Evolutionary conservation across 2,797 vertebrate genomes (phyloP), one percentile per base, ranked within the genome.

Genomic region (Clarias laeviceps): DNA sequence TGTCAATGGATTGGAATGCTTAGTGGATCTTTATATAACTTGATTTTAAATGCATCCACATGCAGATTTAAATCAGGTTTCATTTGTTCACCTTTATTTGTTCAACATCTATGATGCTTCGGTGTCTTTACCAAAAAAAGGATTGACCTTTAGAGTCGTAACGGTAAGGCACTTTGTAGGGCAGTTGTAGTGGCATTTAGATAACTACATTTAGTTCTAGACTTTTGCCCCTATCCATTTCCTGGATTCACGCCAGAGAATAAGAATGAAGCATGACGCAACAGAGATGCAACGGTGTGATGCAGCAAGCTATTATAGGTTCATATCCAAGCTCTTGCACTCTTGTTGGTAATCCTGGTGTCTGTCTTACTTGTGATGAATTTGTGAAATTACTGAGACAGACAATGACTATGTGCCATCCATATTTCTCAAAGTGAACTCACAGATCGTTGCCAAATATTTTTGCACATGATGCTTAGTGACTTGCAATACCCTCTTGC

Each of bases 221-320:
- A 29, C 14, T 77, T 84, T 80, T 80, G 79, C 40, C 79, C 82
- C 61, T 70, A 79, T 68, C 50, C 32, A 11, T 45, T 56, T 8
- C 40, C 40, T 85, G 27, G 66, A 84, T 81, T 82, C 64, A 86
- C 29, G 27, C 40, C 57, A 77, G 50, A 82, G 56, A 76, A 74
- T 80, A 59, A 61, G 69, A 84, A 73, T 56, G 40, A 76, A 84
- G 87, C 37, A 89, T 89, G 87, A 89, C 29, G 87, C 85, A 89
- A 89, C 29, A 76, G 45, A 18, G 70, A 72, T 82, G 89, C 87
- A 88, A 89, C 69, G 37, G 15, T 56, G 37, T 74, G 57, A 73
- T 69, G 83, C 40, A 64, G 20, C 80, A 37, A 72, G 34, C 37
- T 69, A 84, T 84, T 80, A 62, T 37, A 70, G 68, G 56, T 72